phyloP scores from a whole-genome alignment of 2,888 invertebrate genomes.

The Myopa testacea region DNA sequence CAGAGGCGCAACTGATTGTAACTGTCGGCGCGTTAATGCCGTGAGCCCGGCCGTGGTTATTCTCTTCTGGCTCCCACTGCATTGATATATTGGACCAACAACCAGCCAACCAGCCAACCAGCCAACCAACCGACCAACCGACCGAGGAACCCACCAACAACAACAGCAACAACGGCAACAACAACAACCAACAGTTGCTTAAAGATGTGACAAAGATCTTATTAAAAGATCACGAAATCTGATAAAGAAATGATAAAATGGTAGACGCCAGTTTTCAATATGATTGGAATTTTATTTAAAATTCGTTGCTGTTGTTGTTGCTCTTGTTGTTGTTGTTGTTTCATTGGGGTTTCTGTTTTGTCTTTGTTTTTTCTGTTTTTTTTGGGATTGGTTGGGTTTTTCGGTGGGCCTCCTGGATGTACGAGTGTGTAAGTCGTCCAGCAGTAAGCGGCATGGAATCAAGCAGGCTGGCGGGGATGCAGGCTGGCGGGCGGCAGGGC shows the following conservation, averaged over 20 bases:
- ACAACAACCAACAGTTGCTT: constrained; percentile 58
- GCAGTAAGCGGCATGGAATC: not conserved
- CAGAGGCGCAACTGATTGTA: constrained; percentile 3
- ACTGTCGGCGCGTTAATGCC: constrained; percentile 42
- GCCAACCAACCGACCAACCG: not conserved
- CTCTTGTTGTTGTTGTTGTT: not conserved
- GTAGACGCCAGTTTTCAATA: constrained; percentile 68
- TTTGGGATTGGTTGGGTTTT: not conserved
- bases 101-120: not conserved
- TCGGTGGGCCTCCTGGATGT: not conserved
- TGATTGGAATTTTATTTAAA: constrained; percentile 61
- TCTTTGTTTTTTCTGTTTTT: not conserved
- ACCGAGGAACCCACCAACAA: not conserved
- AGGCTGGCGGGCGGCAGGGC: not conserved
- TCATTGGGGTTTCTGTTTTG: not conserved
- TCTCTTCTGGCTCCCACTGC: constrained; percentile 32
- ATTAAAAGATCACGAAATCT: constrained; percentile 66
- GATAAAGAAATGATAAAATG: constrained; percentile 68
- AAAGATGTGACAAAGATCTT: constrained; percentile 67
- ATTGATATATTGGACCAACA: constrained; percentile 61
- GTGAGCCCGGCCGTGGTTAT: constrained; percentile 1
- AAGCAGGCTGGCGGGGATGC: not conserved
- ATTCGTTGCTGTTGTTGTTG: not conserved
- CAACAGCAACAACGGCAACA: not conserved
- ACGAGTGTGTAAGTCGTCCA: not conserved